Evolutionary conservation across 2,797 vertebrate species (phyloP).

Genomic region (Trachops cirrhosus): DNA sequence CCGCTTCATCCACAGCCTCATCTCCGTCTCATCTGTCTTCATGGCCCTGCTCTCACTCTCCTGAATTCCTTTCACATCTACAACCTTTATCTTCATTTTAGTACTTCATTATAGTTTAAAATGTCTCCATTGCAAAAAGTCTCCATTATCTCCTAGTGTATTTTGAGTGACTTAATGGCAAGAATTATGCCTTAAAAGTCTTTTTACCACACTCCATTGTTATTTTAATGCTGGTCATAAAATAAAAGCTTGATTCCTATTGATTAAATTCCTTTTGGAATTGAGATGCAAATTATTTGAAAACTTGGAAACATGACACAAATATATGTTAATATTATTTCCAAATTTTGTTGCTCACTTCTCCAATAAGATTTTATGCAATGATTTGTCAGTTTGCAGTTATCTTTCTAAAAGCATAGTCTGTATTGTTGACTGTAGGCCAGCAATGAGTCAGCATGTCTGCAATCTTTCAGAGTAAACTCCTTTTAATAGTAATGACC

Average conservation of each 20-base stretch:
- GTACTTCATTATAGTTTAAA: background rate
- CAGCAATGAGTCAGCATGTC: background rate
- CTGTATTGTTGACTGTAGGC: background rate
- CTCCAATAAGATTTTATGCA: background rate
- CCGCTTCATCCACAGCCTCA: background rate
- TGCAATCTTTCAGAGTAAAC: background rate
- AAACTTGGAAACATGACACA: background rate
- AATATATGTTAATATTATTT: background rate
- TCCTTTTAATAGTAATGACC: background rate
- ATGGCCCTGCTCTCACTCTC: background rate
- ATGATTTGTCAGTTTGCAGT: background rate
- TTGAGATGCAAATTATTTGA: background rate
- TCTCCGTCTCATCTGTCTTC: background rate
- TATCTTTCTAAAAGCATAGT: background rate
- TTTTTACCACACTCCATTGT: background rate
- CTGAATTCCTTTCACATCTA: background rate
- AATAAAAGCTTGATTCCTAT: constrained; percentile 18
- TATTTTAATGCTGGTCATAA: background rate
- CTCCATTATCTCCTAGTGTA: background rate
- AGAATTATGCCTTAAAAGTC: background rate
- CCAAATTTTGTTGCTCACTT: background rate
- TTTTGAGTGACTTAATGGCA: background rate
- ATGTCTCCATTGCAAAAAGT: background rate
- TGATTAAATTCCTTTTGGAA: background rate
- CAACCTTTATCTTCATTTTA: background rate